Evolutionary conservation across 1,140 invertebrate genomes (phyloP), one percentile per base, ranked within the genome.

Genomic region (Polypedilum vanderplanki): DNA sequence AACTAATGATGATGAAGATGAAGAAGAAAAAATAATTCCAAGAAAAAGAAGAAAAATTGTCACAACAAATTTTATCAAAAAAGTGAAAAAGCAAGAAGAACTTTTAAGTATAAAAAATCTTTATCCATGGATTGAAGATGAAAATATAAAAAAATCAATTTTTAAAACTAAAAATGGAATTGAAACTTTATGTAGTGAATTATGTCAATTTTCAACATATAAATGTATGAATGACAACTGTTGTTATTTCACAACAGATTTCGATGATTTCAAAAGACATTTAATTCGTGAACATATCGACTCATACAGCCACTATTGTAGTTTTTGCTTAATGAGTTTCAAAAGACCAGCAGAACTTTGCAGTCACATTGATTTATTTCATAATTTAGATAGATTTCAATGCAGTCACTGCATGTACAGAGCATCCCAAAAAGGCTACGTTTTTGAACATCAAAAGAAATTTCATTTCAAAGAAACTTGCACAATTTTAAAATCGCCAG

Each of bases 371-470:
- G 46, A 57, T n/a, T 9, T 57, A 1, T 9, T 4, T 4, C 46
- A 57, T 57, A 57, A 57, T n/a, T 57, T 57, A 12, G 46, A 57
- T 57, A 12, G 46, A 57, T 57, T 57, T n/a, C 46, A 57, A 57
- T 57, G 46, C 46, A 57, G 12, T 15, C 4, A 57, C 3, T 57
- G 46, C 12, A 57, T 57, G 46, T 57, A n/a, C 12, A 57, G 46
- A 57, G 12, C 46, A 57, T 57, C 9, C n/a, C 46, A 57, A 57
- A 57, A 57, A 57, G 46, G 46, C 4, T 57, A 57, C n/a, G 46
- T 57, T 15, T 12, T n/a, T 57, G 46, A n/a, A 12, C 46, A 57
- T 15, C 46, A 57, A 57, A 12, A n/a, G 4, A 4, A n/a, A 12
- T n/a, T n/a, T 57, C 46, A 57, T 57, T 1, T 12, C 1, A 4